These are phyloP conservation scores for Antennarius striatus DNA, from an alignment of 2,113 vertebrate species.

Conservation along the genomic window DNA sequence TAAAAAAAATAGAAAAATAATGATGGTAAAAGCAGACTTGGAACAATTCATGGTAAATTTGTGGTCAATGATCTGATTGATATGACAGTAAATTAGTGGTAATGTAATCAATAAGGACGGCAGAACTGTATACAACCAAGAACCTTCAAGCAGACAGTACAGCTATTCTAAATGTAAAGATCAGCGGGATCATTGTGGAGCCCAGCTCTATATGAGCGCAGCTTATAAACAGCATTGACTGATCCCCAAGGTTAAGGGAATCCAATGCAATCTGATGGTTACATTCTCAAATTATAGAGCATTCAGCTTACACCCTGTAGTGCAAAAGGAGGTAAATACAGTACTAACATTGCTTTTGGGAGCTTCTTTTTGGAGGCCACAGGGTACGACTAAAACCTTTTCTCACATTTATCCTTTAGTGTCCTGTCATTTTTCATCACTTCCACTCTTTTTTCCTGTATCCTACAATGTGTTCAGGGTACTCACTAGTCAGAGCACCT, in stretches of 20 bases:
- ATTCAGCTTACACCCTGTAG: constrained; percentile 1
- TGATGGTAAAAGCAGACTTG: too few relatives aligned
- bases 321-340: constrained; percentile 27
- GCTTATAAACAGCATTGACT: neutral
- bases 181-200: neutral
- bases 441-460: neutral
- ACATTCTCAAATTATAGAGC: constrained; percentile 7
- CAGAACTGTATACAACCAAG: neutral
- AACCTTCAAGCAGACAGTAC: neutral
- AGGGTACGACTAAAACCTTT: constrained; percentile 16
- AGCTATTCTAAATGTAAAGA: neutral
- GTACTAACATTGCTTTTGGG: constrained; percentile 16
- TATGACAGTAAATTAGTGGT: too few relatives aligned
- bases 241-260: neutral
- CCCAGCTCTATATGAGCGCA: neutral
- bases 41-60: too few relatives aligned
- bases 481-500: constrained; percentile 14
- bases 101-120: neutral
- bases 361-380: constrained; percentile 30
- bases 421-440: constrained; percentile 17
- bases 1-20: neutral
- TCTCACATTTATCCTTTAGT: neutral
- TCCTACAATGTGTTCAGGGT: constrained; percentile 9
- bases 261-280: constrained; percentile 4
- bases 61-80: too few relatives aligned